Percentiles rank a stretch among this genome's conserved stretches.
Evolutionary conservation across 2,888 invertebrate genomes (phyloP).

Genomic region (Aleiodes testaceus): DNA sequence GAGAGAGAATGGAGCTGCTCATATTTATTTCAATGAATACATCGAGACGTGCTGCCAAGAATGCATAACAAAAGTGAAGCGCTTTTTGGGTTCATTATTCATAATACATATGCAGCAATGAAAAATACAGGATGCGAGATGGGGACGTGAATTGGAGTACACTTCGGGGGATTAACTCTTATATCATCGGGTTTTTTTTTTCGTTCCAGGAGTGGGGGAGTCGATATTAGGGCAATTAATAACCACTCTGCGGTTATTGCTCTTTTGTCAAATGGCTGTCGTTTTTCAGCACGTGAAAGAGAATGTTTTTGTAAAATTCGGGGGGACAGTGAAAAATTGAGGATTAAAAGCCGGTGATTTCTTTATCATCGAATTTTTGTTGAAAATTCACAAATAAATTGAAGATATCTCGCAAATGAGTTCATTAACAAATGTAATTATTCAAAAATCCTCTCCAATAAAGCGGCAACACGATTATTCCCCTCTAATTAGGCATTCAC

Average conservation of each 20-base stretch:
- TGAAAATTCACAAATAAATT: no score
- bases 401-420: no score
- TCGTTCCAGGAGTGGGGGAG: background rate
- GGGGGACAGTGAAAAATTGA: no score
- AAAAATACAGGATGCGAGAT: conserved; percentile 33
- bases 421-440: no score
- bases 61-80: conserved; percentile 43
- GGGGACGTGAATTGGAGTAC: conserved; percentile 25
- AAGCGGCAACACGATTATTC: no score
- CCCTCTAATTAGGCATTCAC: background rate
- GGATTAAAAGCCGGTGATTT: no score
- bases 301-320: no score
- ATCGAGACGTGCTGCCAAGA: conserved; percentile 27
- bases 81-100: conserved; percentile 43
- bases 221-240: conserved; percentile 49
- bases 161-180: conserved; percentile 52
- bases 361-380: no score
- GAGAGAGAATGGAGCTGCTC: background rate
- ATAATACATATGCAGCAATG: conserved; percentile 50
- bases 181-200: conserved; percentile 42
- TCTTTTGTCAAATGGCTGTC: conserved; percentile 33
- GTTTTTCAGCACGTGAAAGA: background rate
- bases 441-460: no score
- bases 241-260: conserved; percentile 42
- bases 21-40: background rate